Base-by-base conservation (phyloP, 2,113 vertebrate genomes). In the Phylloscopus trochilus region DNA sequence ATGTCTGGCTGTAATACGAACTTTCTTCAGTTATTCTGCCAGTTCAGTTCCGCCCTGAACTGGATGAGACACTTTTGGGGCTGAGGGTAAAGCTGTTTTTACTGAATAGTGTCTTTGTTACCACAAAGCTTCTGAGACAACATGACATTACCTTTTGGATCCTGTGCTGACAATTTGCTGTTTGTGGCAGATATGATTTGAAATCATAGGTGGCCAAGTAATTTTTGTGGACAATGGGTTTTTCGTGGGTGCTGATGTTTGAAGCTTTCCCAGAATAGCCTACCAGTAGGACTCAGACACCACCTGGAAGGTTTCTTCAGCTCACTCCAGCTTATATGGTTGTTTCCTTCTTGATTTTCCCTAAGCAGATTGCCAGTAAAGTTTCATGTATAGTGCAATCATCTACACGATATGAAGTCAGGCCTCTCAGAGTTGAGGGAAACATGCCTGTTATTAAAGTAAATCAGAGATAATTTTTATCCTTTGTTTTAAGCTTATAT, bases 41-140 rank as follows among this genome's bases (percentile, higher is more conserved):
- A 95, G 72, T 80, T 70, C 76, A 90, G 79, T 95, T 95, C 90
- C 51, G 3, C 85, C 60, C 76, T 2, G 1, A 89, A 92, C 92
- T 96, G 94, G 85, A 81, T 89, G 63, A 89, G 88, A 95, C 89
- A 84, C 89, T 97, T 97, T 59, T 92, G 79, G 91, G 85, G 72
- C 63, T 74, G 52, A 90, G 79, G 27, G 56, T 26, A 80, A 81
- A 3, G 8, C 74, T 91, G 35, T 30, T 90, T 86, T 81, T 75
- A 43, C 90, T 96, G 83, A 96, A 96, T 94, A 89, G 70, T 56
- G 49, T 92, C 93, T 94, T 96, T 95, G 93, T 96, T 95, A 64
- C 31, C 1, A 1, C 66, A 96, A 90, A 94, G 83, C 93, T 94
- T 90, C 92, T 88, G 56, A 92, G 92, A 78, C 89, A 96, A 92